phyloP scores from a whole-genome alignment of 2,797 vertebrate species.

The Botia kubotai region DNA sequence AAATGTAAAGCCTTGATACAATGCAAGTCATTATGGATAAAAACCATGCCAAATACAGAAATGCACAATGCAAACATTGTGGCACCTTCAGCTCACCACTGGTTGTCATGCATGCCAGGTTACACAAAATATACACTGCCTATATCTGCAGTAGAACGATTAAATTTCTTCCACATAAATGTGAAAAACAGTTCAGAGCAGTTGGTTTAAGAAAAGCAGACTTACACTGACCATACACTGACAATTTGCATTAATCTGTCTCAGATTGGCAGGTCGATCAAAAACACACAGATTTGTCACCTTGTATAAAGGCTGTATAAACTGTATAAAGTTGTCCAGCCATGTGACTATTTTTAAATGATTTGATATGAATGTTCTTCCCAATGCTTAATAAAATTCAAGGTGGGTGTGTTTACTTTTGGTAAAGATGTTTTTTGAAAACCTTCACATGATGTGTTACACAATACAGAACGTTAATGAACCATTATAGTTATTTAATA shows the following conservation, averaged over 20 bases:
- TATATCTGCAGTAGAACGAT: slow-evolving; percentile 11
- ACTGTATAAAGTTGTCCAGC: slow-evolving; percentile 3
- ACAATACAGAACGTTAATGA: neutral
- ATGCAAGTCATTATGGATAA: too few relatives aligned
- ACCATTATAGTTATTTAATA: too few relatives aligned
- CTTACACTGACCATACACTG: neutral
- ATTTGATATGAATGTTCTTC: neutral
- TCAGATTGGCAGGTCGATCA: neutral
- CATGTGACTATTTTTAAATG: neutral
- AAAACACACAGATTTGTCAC: neutral
- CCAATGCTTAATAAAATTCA: neutral
- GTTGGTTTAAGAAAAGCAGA: neutral
- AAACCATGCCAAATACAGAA: too few relatives aligned
- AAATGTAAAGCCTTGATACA: too few relatives aligned
- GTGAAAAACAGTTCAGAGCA: neutral
- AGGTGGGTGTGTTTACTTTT: neutral
- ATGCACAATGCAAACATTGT: too few relatives aligned
- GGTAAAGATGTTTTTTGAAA: neutral
- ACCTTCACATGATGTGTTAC: neutral
- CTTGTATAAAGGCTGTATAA: neutral
- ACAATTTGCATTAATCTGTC: neutral
- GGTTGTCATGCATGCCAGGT: neutral
- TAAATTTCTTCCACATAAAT: neutral
- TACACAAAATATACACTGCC: neutral
- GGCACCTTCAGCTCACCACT: too few relatives aligned